Evolutionary conservation across 1,140 invertebrate species (phyloP).

Genomic region (Cherax quadricarinatus): DNA sequence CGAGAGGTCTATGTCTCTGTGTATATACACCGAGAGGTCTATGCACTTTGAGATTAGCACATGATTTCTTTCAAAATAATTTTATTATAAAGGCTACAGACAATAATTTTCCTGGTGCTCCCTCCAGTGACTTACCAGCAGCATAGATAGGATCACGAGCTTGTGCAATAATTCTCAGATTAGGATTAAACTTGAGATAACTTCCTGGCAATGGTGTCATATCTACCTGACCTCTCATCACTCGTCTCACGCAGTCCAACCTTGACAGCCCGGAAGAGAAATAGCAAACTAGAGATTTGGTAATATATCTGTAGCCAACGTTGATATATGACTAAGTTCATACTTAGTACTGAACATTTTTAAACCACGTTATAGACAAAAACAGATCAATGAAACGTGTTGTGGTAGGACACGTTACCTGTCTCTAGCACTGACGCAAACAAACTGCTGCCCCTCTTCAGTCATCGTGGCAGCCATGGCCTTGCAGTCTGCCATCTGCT

Average conservation of each 20-base stretch:
- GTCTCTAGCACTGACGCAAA: conserved; percentile 51
- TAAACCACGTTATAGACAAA: no score
- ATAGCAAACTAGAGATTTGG: neutral
- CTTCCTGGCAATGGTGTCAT: conserved; percentile 37
- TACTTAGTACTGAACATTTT: no score
- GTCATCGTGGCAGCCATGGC: conserved; percentile 22
- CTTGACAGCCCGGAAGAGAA: neutral
- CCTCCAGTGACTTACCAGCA: conserved; percentile 1
- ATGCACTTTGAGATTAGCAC: no score
- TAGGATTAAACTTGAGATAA: conserved; percentile 22
- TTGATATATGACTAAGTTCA: no score
- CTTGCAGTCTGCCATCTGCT: conserved; percentile 22
- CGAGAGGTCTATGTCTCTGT: no score
- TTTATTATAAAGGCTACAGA: no score
- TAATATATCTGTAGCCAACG: no score
- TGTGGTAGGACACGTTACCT: conserved; percentile 1
- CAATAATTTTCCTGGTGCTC: no score
- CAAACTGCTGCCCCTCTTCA: conserved; percentile 31
- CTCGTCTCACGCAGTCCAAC: conserved; percentile 47
- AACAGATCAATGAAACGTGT: no score
- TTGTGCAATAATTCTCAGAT: conserved; percentile 38
- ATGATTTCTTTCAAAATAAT: no score
- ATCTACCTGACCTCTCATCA: conserved; percentile 40
- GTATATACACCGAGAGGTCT: no score
- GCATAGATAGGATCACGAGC: conserved; percentile 20